A percentile compares a stretch with the other conserved stretches of the same genome.
phyloP scores from a whole-genome alignment of 2,797 vertebrate genomes.

The Trematomus bernacchii region DNA sequence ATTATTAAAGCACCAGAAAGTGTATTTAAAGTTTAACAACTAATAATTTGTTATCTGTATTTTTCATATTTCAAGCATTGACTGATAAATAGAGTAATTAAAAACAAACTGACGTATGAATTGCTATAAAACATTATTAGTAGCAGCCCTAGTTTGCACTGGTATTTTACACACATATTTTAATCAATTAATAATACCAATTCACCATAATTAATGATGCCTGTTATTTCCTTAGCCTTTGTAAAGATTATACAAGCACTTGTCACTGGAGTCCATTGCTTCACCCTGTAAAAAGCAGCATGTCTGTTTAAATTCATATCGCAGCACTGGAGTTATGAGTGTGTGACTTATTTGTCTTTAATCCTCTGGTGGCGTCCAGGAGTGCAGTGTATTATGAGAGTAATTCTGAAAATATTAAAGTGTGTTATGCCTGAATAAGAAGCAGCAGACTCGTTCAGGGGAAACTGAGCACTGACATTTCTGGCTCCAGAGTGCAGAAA shows the following conservation, averaged over 20 bases:
- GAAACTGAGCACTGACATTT: conserved; percentile 39
- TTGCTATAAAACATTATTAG: background rate
- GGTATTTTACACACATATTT: background rate
- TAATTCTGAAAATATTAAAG: conserved; percentile 59
- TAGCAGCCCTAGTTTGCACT: background rate
- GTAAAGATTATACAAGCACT: conserved; percentile 9
- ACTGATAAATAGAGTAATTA: too few species aligned
- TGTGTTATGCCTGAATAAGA: conserved; percentile 57
- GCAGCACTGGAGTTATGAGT: conserved; percentile 27
- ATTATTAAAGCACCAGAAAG: background rate
- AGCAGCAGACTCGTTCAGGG: conserved; percentile 43
- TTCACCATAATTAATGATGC: background rate
- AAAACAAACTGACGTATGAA: background rate
- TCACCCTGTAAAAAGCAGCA: conserved; percentile 25
- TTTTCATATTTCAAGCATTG: too few species aligned
- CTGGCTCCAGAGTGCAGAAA: conserved; percentile 45
- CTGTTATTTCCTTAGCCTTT: background rate
- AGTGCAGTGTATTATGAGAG: conserved; percentile 40
- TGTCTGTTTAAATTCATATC: conserved; percentile 44
- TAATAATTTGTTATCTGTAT: too few species aligned
- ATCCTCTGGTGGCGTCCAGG: conserved; percentile 34
- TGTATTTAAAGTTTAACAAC: background rate
- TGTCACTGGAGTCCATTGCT: background rate
- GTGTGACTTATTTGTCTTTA: conserved; percentile 38
- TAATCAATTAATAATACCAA: too few species aligned